Evolutionary conservation across 2,888 invertebrate genomes (phyloP).

Genomic region (Ochropacha duplaris): DNA sequence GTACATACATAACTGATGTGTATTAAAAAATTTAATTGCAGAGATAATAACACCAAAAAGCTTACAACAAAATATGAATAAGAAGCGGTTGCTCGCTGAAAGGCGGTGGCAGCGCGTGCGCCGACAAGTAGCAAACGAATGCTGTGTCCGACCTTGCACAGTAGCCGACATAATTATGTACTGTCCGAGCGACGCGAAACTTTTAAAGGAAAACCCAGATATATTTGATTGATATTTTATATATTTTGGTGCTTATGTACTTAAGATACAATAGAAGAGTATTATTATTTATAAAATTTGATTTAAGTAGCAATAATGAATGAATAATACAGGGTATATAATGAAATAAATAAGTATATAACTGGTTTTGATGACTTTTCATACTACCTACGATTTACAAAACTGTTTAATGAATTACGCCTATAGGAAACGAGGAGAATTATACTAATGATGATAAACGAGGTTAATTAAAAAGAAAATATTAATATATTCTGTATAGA

Average conservation of each 20-base stretch:
- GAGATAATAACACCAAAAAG: constrained; percentile 61
- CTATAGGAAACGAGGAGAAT: too few species aligned
- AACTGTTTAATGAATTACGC: neutral
- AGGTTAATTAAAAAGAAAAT: too few species aligned
- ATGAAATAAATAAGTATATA: neutral
- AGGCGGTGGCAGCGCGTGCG: constrained; percentile 54
- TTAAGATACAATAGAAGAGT: constrained; percentile 29
- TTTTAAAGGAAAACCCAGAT: constrained; percentile 57
- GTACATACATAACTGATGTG: too few species aligned
- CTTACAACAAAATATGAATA: constrained; percentile 44
- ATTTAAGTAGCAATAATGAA: constrained; percentile 13
- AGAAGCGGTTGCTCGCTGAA: constrained; percentile 38
- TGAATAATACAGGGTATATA: neutral
- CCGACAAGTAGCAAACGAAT: constrained; percentile 64
- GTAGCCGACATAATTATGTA: constrained; percentile 64
- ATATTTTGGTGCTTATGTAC: constrained; percentile 9
- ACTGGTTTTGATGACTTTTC: neutral
- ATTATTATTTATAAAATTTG: constrained; percentile 38
- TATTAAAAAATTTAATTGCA: constrained; percentile 28
- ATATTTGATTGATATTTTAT: constrained; percentile 47
- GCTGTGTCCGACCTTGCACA: constrained; percentile 62
- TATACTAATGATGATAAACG: too few species aligned
- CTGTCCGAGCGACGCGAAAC: constrained; percentile 60
- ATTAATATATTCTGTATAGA: too few species aligned
- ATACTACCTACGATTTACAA: neutral